Evolutionary conservation across 2,888 invertebrate species (phyloP).

Genomic region (Cephus pygmeus): DNA sequence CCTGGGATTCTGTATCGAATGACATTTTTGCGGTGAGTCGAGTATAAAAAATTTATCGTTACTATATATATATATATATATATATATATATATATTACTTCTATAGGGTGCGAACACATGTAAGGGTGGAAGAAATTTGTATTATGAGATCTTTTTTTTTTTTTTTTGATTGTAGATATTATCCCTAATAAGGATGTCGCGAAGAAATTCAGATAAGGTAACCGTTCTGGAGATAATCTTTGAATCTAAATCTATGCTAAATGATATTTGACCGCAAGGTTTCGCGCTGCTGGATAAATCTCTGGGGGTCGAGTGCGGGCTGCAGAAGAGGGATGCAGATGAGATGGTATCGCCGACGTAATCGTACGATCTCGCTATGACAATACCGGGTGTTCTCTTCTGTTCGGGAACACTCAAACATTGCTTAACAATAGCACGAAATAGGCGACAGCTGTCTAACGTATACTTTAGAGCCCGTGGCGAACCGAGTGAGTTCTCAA

Average conservation of each 20-base stretch:
- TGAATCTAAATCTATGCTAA: slow-evolving; percentile 41
- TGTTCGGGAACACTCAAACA: slow-evolving; percentile 64
- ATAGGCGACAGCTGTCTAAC: slow-evolving; percentile 64
- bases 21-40: not conserved
- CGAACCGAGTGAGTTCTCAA: slow-evolving; percentile 19
- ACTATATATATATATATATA: not conserved
- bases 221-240: slow-evolving; percentile 34
- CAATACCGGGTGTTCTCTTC: slow-evolving; percentile 62
- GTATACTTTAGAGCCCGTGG: not conserved
- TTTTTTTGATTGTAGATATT: not conserved
- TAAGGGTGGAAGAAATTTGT: not conserved
- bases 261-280: slow-evolving; percentile 37
- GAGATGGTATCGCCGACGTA: slow-evolving; percentile 62
- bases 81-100: not conserved
- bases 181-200: slow-evolving; percentile 44
- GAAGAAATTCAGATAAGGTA: slow-evolving; percentile 20
- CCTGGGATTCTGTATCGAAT: not conserved
- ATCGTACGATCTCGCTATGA: slow-evolving; percentile 62
- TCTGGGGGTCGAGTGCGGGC: slow-evolving; percentile 1
- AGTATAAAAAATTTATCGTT: not conserved
- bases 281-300: slow-evolving; percentile 19
- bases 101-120: not conserved
- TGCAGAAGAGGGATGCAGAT: slow-evolving; percentile 59
- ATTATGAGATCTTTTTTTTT: not conserved
- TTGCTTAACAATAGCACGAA: slow-evolving; percentile 60